Conservation (phyloP, 2,113 vertebrate species). For the Struthio camelus region DNA sequence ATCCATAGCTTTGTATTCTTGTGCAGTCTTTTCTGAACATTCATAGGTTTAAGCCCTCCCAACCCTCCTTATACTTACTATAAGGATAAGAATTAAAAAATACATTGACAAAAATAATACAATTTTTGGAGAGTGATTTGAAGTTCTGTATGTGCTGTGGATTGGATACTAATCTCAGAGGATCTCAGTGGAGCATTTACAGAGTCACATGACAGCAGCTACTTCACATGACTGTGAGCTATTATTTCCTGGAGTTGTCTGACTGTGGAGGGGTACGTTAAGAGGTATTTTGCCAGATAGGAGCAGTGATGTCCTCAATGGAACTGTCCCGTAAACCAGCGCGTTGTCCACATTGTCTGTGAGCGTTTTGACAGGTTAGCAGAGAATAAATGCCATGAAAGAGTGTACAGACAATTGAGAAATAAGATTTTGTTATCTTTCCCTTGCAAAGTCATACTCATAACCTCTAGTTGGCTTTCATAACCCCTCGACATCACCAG, state of each 20-base stretch:
- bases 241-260: conserved; percentile 14
- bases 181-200: not conserved
- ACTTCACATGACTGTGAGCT: not conserved
- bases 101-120: not conserved
- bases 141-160: not conserved
- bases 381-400: not conserved
- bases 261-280: not conserved
- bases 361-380: not conserved
- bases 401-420: not conserved
- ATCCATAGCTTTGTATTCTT: not conserved
- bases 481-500: not conserved
- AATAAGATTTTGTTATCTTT: not conserved
- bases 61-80: not conserved
- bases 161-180: not conserved
- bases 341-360: not conserved
- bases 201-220: not conserved
- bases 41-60: not conserved
- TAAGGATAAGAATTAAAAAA: not conserved
- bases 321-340: not conserved
- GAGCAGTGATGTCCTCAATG: not conserved
- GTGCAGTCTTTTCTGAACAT: fast-evolving
- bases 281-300: not conserved
- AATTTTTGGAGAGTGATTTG: not conserved
- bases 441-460: not conserved
- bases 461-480: not conserved